Percentiles rank a stretch among this genome's conserved stretches.
Conservation (phyloP, 2,888 invertebrate genomes). For the Pteria penguin region DNA sequence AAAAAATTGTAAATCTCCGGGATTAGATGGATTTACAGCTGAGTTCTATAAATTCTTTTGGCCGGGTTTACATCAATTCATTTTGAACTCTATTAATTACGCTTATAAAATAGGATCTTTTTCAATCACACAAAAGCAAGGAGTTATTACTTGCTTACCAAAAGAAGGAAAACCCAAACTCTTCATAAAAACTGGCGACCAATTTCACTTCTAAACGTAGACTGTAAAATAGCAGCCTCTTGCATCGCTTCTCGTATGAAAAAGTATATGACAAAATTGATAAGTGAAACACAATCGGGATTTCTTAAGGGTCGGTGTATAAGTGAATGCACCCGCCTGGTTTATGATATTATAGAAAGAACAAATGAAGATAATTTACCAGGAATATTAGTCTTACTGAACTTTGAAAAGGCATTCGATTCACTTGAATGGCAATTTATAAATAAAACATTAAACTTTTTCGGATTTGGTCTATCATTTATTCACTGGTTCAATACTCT, state of each 20-base stretch:
- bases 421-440: neutral
- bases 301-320: neutral
- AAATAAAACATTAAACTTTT: neutral
- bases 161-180: too few relatives aligned
- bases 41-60: too few relatives aligned
- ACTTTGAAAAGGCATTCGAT: neutral
- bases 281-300: neutral
- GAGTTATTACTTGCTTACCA: too few relatives aligned
- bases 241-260: neutral
- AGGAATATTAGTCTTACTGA: neutral
- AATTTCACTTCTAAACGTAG: constrained; percentile 6
- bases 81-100: too few relatives aligned
- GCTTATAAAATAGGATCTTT: neutral
- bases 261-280: neutral
- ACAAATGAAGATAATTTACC: neutral
- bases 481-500: neutral
- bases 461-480: neutral
- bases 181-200: too few relatives aligned
- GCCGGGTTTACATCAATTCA: too few relatives aligned
- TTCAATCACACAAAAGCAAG: too few relatives aligned
- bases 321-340: neutral
- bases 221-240: neutral
- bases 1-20: too few relatives aligned
- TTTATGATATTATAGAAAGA: neutral
- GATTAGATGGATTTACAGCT: too few relatives aligned